Evolutionary conservation across 2,888 invertebrate species (phyloP).

Genomic region (Tipula unca): DNA sequence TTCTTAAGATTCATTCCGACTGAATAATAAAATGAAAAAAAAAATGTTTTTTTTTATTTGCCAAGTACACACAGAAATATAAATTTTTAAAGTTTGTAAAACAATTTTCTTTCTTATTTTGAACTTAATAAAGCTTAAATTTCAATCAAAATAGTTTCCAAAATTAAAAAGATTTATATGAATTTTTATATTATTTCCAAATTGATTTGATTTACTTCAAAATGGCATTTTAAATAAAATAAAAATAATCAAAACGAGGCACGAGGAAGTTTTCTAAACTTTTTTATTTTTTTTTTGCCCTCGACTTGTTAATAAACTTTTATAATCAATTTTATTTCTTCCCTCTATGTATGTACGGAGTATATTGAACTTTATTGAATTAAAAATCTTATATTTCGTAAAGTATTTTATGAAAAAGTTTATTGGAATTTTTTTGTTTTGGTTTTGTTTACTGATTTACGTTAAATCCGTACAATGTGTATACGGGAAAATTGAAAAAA

Average conservation of each 20-base stretch:
- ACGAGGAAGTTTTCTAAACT: background rate
- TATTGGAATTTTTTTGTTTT: background rate
- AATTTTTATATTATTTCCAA: background rate
- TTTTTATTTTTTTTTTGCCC: background rate
- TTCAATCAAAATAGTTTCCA: background rate
- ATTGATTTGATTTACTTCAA: background rate
- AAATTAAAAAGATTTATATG: background rate
- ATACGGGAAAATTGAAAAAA: background rate
- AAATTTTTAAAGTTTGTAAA: background rate
- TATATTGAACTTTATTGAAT: background rate
- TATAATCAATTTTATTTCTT: background rate
- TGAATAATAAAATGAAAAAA: background rate
- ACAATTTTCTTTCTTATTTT: background rate
- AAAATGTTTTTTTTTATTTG: background rate
- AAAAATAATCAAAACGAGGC: background rate
- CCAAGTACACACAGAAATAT: background rate
- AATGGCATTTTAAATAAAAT: background rate
- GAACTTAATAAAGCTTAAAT: background rate
- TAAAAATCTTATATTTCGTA: background rate
- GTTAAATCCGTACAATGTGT: background rate
- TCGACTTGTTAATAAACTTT: background rate
- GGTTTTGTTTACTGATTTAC: background rate
- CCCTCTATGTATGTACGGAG: background rate
- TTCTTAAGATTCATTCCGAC: background rate
- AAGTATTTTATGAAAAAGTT: background rate